These are phyloP conservation scores for Protobothrops mucrosquamatus DNA, from an alignment of 2,113 vertebrate genomes.

Conservation along the genomic window DNA sequence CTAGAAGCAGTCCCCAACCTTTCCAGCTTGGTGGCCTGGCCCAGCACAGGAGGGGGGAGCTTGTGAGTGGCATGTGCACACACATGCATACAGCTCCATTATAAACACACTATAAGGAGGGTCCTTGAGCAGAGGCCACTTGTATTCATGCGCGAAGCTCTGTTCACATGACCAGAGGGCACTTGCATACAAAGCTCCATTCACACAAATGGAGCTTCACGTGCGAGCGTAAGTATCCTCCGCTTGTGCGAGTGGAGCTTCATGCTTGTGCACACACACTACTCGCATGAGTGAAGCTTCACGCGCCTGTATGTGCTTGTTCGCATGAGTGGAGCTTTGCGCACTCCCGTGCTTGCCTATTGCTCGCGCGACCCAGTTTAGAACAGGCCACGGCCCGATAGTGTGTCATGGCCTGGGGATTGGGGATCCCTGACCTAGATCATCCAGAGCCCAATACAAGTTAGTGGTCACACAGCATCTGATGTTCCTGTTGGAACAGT, in stretches of 20 bases:
- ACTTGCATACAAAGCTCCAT: neutral
- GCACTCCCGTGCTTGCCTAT: neutral
- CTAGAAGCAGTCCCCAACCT: neutral
- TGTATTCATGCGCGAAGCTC: too few relatives aligned
- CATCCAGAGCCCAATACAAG: too few relatives aligned
- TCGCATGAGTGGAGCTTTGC: neutral
- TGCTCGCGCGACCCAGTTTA: neutral
- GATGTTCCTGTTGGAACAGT: too few relatives aligned
- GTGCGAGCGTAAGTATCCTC: neutral
- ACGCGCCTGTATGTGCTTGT: accelerated
- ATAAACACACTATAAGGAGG: neutral
- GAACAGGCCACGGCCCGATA: neutral
- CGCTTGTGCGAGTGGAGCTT: neutral
- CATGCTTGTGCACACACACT: neutral
- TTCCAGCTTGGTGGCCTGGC: neutral
- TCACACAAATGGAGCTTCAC: neutral
- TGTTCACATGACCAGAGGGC: neutral
- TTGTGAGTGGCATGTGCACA: neutral
- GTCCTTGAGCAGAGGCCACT: too few relatives aligned
- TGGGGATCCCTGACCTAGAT: too few relatives aligned
- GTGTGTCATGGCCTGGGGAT: too few relatives aligned
- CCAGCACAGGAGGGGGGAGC: accelerated
- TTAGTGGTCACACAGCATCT: too few relatives aligned
- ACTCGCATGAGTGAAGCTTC: neutral
- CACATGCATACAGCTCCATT: neutral